Conservation (phyloP, 2,888 invertebrate species). For the Dicyrtoma fusca region DNA sequence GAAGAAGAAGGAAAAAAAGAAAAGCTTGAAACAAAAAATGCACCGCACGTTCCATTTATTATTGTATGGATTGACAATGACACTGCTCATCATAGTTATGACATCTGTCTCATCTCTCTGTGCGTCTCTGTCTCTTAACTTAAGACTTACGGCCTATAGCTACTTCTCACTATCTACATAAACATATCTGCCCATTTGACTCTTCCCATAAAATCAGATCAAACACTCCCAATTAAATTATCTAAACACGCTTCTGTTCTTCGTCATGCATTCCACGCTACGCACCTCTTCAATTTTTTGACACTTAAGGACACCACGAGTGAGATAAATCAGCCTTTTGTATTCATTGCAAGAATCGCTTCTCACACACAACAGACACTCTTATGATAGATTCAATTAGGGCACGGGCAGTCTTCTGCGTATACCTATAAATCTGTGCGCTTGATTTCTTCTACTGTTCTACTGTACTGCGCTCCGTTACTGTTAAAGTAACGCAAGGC, state of each 20-base stretch:
- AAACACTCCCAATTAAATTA: conserved; percentile 24
- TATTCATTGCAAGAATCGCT: neutral
- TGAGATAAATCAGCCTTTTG: neutral
- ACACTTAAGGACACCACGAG: no score
- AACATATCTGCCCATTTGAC: no score
- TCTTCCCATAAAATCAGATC: conserved; percentile 6
- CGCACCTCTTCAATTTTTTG: conserved; percentile 17
- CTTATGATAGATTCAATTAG: conserved; percentile 1
- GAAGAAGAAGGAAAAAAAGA: neutral
- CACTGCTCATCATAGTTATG: conserved; percentile 5
- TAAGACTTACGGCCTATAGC: no score
- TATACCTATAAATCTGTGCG: no score
- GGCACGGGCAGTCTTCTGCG: neutral
- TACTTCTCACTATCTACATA: neutral
- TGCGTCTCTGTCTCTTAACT: no score
- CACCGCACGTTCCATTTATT: conserved; percentile 13
- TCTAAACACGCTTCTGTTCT: conserved; percentile 30
- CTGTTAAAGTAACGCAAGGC: no score
- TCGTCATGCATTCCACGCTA: conserved; percentile 1
- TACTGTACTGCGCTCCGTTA: no score
- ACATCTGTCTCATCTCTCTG: conserved; percentile 11
- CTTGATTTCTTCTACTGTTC: no score
- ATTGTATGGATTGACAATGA: conserved; percentile 21
- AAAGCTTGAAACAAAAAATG: neutral
- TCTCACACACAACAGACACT: neutral